These are phyloP conservation scores for Ectropis crepuscularia DNA, from an alignment of 2,888 invertebrate species.

Conservation along the genomic window DNA sequence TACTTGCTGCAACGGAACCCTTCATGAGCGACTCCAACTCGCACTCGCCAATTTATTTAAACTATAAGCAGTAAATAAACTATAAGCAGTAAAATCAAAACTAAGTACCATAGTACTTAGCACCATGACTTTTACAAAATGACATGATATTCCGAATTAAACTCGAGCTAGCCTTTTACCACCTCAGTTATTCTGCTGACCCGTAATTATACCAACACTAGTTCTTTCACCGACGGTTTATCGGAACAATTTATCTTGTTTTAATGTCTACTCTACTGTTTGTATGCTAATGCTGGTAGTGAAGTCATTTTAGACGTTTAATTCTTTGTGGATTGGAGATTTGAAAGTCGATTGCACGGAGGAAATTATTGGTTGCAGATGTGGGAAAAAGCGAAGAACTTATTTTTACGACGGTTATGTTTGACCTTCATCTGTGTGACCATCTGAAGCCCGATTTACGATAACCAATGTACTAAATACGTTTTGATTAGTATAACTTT, in stretches of 20 bases:
- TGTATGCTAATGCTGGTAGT: slow-evolving; percentile 72
- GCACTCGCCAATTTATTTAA: too few relatives aligned
- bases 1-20: too few relatives aligned
- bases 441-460: too few relatives aligned
- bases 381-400: slow-evolving; percentile 11
- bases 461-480: too few relatives aligned
- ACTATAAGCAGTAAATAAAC: too few relatives aligned
- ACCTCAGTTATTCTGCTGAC: slow-evolving; percentile 36
- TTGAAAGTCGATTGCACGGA: slow-evolving; percentile 32
- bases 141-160: slow-evolving; percentile 3
- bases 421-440: too few relatives aligned
- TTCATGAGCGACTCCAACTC: too few relatives aligned
- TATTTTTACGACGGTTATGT: too few relatives aligned
- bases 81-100: too few relatives aligned
- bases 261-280: slow-evolving; percentile 67
- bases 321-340: slow-evolving; percentile 34
- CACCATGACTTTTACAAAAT: neutral
- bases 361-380: slow-evolving; percentile 31
- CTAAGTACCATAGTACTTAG: too few relatives aligned
- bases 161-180: slow-evolving; percentile 44
- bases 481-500: too few relatives aligned
- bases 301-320: slow-evolving; percentile 43
- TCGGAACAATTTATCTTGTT: slow-evolving; percentile 76
- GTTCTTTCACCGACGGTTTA: slow-evolving; percentile 73
- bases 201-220: slow-evolving; percentile 64